Base-by-base conservation (phyloP, 2,797 vertebrate genomes). In the Thamnophis elegans region DNA sequence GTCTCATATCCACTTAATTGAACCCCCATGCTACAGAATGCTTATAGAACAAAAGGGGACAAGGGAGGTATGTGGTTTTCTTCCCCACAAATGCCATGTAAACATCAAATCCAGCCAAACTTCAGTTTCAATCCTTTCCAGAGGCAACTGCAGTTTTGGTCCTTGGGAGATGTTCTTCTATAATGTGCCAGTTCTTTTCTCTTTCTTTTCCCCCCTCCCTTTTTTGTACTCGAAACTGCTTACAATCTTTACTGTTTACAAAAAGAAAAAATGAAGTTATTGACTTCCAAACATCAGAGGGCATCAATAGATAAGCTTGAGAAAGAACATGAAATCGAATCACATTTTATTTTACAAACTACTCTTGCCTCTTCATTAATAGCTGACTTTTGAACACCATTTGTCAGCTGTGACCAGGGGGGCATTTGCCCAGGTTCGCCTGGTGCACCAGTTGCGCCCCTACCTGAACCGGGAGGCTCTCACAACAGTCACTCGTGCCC, bases 111-210 rank as follows among this genome's bases (percentile, higher is more conserved):
- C 95, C 92, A 92, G 96, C 96, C 93, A 93, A 2, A 92, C 93
- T 96, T 93, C 93, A 94, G 95, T 96, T 96, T 97, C 95, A 94
- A 96, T 97, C 97, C 96, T 97, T 96, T 97, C 95, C 97, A 96
- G 96, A 88, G 89, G 92, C 96, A 95, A 96, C 96, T 97, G 96
- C 97, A 94, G 94, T 89, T 95, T 93, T 87, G 59, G 36, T 59
- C 22, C 0, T 26, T 36, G 89, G n/a, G 18, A 87, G 55, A 53
- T 82, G 65, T 88, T 91, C 73, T 32, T 28, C 47, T 91, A 56
- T 16, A 51, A 90, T 90, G 18, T 51, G 54, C 59, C 16, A 86
- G 60, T 68, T 87, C 54, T 73, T 14, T 25, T 62, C 6, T 62
- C 32, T 68, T 53, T 32, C 5, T 25, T 60, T 10, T 56, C 5